Conservation (phyloP, 2,113 vertebrate species). For the Rhinopomastus cyanomelas region DNA sequence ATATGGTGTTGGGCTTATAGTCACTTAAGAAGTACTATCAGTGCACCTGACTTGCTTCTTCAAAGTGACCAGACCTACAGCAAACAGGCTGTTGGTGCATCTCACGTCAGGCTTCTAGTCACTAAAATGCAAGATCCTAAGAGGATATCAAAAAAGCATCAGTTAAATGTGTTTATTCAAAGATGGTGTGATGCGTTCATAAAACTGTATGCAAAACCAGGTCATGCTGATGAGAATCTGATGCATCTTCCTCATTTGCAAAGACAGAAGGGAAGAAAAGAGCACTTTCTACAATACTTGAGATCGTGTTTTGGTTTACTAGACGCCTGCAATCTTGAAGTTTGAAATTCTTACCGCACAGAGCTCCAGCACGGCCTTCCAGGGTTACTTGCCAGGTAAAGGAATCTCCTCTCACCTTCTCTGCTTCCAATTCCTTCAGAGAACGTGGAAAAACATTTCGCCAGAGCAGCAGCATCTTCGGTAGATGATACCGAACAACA, state of each 20-base stretch:
- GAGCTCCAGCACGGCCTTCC: constrained; percentile 94
- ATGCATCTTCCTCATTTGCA: background rate
- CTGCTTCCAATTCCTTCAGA: constrained; percentile 95
- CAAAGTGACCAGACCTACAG: too few relatives aligned
- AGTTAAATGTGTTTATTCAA: background rate
- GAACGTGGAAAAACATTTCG: constrained; percentile 97
- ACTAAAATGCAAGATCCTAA: background rate
- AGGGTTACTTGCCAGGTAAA: constrained; percentile 98
- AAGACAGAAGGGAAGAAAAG: background rate
- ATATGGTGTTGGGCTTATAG: too few relatives aligned
- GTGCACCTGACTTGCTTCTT: too few relatives aligned
- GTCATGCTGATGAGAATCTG: background rate
- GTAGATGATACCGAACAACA: constrained; percentile 95
- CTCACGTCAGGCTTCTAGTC: too few relatives aligned
- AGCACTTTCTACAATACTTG: background rate
- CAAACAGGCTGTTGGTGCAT: too few relatives aligned
- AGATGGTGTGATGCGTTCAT: background rate
- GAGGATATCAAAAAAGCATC: background rate
- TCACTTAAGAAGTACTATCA: too few relatives aligned
- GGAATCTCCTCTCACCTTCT: constrained; percentile 94
- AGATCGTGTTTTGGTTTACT: background rate
- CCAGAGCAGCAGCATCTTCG: constrained; percentile 97
- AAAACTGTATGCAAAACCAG: background rate
- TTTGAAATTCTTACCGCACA: constrained; percentile 86
- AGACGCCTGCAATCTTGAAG: background rate